Conservation (phyloP, 2,888 invertebrate species). For the Lumbricus terrestris region DNA sequence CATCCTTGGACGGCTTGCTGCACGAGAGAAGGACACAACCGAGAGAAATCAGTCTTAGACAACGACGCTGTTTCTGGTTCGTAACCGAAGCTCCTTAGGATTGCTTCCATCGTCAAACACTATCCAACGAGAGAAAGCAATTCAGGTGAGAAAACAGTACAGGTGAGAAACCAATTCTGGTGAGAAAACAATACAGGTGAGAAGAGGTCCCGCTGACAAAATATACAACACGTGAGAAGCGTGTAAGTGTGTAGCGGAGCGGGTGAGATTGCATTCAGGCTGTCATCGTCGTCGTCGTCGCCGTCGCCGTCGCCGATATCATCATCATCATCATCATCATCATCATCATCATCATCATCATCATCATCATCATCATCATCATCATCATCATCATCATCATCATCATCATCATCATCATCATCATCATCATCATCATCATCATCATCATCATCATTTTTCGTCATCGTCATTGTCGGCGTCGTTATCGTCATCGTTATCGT, state of each 20-base stretch:
- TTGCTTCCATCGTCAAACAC: conserved; percentile 13
- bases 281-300: no score
- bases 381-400: neutral
- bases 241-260: no score
- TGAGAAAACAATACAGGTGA: no score
- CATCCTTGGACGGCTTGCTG: conserved; percentile 25
- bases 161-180: no score
- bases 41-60: neutral
- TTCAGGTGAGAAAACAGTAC: neutral
- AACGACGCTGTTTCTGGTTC: neutral
- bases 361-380: neutral
- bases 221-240: no score
- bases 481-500: no score
- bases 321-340: no score
- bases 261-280: no score
- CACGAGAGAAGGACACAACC: conserved; percentile 21
- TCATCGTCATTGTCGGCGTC: neutral
- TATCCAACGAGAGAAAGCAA: neutral
- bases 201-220: no score
- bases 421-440: neutral
- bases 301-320: no score
- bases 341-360: neutral
- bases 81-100: conserved; percentile 4
- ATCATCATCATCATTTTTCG: neutral
- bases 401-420: neutral